Base-by-base conservation (phyloP, 2,888 invertebrate genomes). In the Acrocera orbiculus region DNA sequence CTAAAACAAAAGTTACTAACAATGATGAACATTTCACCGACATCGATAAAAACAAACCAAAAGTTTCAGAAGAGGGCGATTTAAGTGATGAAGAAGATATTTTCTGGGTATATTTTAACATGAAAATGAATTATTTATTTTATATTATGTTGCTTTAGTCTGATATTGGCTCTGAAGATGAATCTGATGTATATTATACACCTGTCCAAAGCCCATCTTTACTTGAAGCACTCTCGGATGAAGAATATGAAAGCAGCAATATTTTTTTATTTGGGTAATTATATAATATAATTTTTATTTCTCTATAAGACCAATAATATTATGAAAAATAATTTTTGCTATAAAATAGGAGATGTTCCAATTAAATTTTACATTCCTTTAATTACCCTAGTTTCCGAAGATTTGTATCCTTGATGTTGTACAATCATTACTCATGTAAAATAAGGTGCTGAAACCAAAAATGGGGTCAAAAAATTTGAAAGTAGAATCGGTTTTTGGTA, bases 191-290 rank as follows among this genome's bases (percentile, higher is more conserved):
- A 29, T 81, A 68, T 54, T 61, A 58, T 36, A 81, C 82, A 1
- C 80, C 82, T 3, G 72, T 58, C 45, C 67, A 61, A 48, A 64
- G 49, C 52, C 63, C 49, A 41, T 46, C 52, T 7, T 47, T 46
- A 25, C 38, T 49, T 7, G 44, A 40, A 14, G 30, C 40, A 40
- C 32, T 52, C 4, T 56, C 61, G 25, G 59, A 64, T 16, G 64
- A 60, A 45, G 56, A 56, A 23, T 46, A 54, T 20, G 15, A 33
- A 22, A 17, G 14, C 7, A 66, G 63, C 19, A 69, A 66, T 11
- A 48, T 54, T 1, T 66, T 39, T 75, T 72, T 54, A 67, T 78
- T 49, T 69, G 80, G 80, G 80, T 81, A 53, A 56, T 54, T 47
- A 23, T 3, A n/a, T 14, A 36, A 16, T 22, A 11, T 16, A 30